Evolutionary conservation across 2,797 vertebrate genomes (phyloP).

Genomic region (Vespertilio murinus): DNA sequence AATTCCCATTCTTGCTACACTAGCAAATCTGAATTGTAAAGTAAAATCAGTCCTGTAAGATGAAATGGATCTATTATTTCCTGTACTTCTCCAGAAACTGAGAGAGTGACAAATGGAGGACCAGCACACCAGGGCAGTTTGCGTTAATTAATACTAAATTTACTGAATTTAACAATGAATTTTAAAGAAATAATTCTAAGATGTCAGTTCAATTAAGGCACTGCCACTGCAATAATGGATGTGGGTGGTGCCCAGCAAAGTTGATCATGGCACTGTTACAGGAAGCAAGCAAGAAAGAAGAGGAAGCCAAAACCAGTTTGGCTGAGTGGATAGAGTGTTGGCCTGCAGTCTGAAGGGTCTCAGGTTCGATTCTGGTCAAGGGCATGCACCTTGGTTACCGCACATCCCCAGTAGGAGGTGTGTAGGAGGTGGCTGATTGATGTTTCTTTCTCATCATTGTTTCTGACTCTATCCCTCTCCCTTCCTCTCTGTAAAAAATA

Average conservation of each 20-base stretch:
- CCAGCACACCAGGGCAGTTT: slow-evolving; percentile 68
- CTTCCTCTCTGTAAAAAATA: too few species aligned
- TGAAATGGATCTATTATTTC: slow-evolving; percentile 71
- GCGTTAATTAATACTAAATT: slow-evolving; percentile 77
- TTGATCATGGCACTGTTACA: slow-evolving; percentile 44
- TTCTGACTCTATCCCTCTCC: too few species aligned
- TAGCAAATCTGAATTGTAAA: slow-evolving; percentile 54
- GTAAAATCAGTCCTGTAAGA: slow-evolving; percentile 46
- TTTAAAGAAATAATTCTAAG: slow-evolving; percentile 79
- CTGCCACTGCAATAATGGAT: slow-evolving; percentile 66
- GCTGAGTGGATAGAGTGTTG: too few species aligned
- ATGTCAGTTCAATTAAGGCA: slow-evolving; percentile 78
- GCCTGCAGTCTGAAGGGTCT: too few species aligned
- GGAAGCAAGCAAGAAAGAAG: neutral
- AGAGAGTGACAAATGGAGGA: slow-evolving; percentile 69
- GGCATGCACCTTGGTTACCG: too few species aligned
- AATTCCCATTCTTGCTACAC: slow-evolving; percentile 26
- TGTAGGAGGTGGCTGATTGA: too few species aligned
- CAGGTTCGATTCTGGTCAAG: too few species aligned
- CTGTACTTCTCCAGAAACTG: slow-evolving; percentile 3
- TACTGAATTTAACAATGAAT: slow-evolving; percentile 79
- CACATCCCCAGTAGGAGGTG: too few species aligned
- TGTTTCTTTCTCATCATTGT: too few species aligned
- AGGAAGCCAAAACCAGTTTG: too few species aligned
- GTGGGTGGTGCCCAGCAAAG: slow-evolving; percentile 57